Evolutionary conservation across 2,113 vertebrate genomes (phyloP).

Genomic region (Leptodactylus fuscus): DNA sequence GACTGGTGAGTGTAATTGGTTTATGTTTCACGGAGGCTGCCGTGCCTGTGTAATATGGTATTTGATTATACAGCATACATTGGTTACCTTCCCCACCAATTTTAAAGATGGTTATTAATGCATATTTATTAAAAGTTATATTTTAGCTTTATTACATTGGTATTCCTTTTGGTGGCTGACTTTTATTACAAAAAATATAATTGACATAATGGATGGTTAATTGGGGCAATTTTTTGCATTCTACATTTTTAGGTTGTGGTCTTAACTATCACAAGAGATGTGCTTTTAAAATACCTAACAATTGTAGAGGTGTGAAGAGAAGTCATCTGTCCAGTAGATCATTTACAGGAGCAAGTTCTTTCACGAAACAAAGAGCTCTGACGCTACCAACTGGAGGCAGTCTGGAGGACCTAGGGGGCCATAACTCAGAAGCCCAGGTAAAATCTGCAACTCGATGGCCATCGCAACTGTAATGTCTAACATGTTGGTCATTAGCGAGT

Average conservation of each 20-base stretch:
- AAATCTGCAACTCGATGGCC: neutral
- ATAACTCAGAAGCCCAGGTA: constrained; percentile 30
- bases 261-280: constrained; percentile 94
- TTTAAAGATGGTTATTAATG: too few species aligned
- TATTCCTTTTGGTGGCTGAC: too few species aligned
- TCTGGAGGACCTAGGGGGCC: constrained; percentile 45
- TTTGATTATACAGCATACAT: too few species aligned
- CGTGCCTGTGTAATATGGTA: too few species aligned
- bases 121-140: too few species aligned
- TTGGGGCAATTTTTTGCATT: neutral
- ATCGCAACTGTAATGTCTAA: neutral
- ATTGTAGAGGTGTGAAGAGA: constrained; percentile 89
- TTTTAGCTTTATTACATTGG: too few species aligned
- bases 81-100: too few species aligned
- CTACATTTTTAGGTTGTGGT: constrained; percentile 84
- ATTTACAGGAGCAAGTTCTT: constrained; percentile 43
- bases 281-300: constrained; percentile 92
- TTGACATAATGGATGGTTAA: neutral
- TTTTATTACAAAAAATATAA: too few species aligned
- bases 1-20: too few species aligned
- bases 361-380: constrained; percentile 18
- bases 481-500: too few species aligned
- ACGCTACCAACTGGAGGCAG: constrained; percentile 38
- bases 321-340: constrained; percentile 77
- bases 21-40: too few species aligned